A percentile compares a stretch with the other conserved stretches of the same genome.
phyloP scores from a whole-genome alignment of 2,888 invertebrate species.

The Ptycholaimellus sp. region DNA sequence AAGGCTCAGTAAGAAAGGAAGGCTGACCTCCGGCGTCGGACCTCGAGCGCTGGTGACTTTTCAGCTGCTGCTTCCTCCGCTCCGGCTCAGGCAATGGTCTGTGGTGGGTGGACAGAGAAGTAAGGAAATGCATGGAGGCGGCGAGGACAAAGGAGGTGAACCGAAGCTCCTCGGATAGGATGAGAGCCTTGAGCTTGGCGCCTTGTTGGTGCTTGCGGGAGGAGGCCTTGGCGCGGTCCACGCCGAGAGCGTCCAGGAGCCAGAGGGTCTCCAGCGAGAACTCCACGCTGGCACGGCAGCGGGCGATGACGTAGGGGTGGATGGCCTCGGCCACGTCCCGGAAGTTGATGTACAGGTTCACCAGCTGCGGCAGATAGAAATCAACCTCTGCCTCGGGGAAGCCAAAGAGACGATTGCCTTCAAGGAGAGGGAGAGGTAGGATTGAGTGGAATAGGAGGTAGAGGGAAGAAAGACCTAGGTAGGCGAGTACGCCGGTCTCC shows the following conservation, averaged over 20 bases:
- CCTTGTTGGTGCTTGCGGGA: slow-evolving; percentile 48
- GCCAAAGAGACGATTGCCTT: slow-evolving; percentile 79
- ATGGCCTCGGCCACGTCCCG: slow-evolving; percentile 81
- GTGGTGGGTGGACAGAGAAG: too few species aligned
- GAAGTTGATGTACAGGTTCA: slow-evolving; percentile 95
- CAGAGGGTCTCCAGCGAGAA: slow-evolving; percentile 86
- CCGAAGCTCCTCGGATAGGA: slow-evolving; percentile 44
- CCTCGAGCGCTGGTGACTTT: slow-evolving; percentile 55
- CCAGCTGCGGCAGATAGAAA: slow-evolving; percentile 86
- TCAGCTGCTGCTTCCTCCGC: slow-evolving; percentile 31
- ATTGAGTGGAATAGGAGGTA: too few species aligned
- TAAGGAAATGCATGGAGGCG: too few species aligned
- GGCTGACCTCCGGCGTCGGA: slow-evolving; percentile 41
- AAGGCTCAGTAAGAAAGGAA: too few species aligned
- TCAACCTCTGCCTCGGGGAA: slow-evolving; percentile 75
- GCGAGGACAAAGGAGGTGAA: not conserved
- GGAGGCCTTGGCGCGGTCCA: slow-evolving; percentile 42
- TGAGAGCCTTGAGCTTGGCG: slow-evolving; percentile 47
- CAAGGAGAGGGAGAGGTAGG: slow-evolving; percentile 14
- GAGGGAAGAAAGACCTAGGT: too few species aligned
- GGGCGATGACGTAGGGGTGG: slow-evolving; percentile 50
- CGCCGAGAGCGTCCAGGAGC: slow-evolving; percentile 77
- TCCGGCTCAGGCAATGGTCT: not conserved
- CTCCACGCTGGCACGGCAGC: slow-evolving; percentile 74
- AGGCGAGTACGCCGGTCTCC: slow-evolving; percentile 86